Conservation (phyloP, 2,113 vertebrate genomes). For the Turdus rufiventris region DNA sequence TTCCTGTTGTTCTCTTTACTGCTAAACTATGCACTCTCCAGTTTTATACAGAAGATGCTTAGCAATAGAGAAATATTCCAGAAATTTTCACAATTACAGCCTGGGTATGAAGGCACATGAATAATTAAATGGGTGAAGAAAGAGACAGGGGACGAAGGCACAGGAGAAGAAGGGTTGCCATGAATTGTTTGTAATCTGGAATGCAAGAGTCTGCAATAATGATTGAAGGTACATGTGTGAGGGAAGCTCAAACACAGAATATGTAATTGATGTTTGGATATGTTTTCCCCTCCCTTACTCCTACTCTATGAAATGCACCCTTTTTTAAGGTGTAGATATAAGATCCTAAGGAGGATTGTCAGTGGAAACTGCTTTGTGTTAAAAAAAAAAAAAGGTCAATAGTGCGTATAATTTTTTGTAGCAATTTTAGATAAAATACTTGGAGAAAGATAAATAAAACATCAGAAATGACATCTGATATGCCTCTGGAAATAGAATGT, state of each 20-base stretch:
- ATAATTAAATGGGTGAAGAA: not conserved
- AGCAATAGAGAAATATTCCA: not conserved
- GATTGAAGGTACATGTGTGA: not conserved
- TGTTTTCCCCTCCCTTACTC: fast-evolving
- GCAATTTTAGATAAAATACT: not conserved
- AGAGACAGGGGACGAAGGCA: not conserved
- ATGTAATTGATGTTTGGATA: not conserved
- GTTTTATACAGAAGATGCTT: not conserved
- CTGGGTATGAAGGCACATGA: not conserved
- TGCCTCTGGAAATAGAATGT: not conserved
- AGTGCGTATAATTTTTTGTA: not conserved
- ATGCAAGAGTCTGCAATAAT: not conserved
- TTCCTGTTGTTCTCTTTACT: not conserved
- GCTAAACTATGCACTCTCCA: not conserved
- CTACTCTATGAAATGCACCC: not conserved
- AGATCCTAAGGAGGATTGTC: not conserved
- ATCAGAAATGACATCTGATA: not conserved
- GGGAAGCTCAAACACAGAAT: not conserved
- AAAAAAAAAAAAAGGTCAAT: no score
- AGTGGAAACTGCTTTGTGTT: not conserved
- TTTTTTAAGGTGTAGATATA: not conserved
- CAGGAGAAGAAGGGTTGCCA: not conserved
- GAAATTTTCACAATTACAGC: not conserved
- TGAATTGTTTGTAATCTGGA: not conserved
- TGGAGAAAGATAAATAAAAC: not conserved